phyloP scores from a whole-genome alignment of 2,113 vertebrate species.

The Triplophysa tibetana region DNA sequence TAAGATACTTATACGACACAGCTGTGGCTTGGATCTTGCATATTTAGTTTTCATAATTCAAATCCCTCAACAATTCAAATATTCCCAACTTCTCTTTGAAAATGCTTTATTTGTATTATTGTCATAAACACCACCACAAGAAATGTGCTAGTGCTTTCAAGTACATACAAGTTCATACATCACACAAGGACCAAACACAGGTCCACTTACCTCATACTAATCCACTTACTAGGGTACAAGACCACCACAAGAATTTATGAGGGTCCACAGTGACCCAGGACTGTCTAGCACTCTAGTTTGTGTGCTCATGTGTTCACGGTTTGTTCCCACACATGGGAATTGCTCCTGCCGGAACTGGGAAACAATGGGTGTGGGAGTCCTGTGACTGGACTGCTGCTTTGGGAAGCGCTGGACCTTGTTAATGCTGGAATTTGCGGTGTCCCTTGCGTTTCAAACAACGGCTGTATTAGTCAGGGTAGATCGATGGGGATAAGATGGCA shows the following conservation, averaged over 20 bases:
- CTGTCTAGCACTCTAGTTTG: constrained; percentile 56
- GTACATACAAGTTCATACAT: not conserved
- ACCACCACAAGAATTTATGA: constrained; percentile 58
- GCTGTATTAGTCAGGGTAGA: constrained; percentile 57
- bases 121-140: too few species aligned
- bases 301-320: constrained; percentile 52
- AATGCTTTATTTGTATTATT: too few species aligned
- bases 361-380: constrained; percentile 65
- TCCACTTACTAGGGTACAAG: constrained; percentile 56
- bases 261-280: constrained; percentile 59
- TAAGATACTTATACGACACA: not conserved
- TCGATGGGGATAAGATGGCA: constrained; percentile 38
- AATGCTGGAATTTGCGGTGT: constrained; percentile 65
- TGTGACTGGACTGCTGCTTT: constrained; percentile 59
- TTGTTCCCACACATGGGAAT: constrained; percentile 70
- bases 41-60: not conserved
- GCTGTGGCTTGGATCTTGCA: not conserved
- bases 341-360: constrained; percentile 60
- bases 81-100: too few species aligned
- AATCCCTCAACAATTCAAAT: not conserved
- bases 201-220: constrained; percentile 55
- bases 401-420: constrained; percentile 61
- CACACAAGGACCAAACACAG: not conserved
- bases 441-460: constrained; percentile 65
- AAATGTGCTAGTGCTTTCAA: too few species aligned